These are phyloP conservation scores for Hydrophis major DNA, from an alignment of 2,797 vertebrate species.

Conservation along the genomic window DNA sequence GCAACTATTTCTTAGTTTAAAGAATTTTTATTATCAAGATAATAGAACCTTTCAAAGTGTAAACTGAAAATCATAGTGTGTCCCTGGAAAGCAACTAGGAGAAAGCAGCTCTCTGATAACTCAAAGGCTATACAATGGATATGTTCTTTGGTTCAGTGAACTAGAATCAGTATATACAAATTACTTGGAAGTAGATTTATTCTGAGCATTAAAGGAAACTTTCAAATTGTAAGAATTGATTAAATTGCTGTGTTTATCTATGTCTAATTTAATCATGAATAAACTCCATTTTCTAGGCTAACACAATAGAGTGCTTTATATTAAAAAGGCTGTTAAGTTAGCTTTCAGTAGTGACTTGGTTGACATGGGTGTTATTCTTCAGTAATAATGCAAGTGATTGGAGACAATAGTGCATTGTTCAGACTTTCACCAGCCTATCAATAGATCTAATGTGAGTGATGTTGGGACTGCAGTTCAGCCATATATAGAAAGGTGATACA, in stretches of 20 bases:
- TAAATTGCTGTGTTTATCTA: background rate
- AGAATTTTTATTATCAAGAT: background rate
- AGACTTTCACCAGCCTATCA: background rate
- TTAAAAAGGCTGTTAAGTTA: slow-evolving; percentile 3
- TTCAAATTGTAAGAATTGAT: background rate
- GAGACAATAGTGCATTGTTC: background rate
- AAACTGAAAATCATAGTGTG: background rate
- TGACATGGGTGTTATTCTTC: background rate
- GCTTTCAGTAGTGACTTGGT: background rate
- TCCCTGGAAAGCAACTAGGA: background rate
- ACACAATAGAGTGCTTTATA: background rate
- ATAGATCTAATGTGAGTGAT: too few relatives aligned
- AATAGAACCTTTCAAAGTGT: background rate
- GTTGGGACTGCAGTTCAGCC: background rate
- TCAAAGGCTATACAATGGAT: background rate
- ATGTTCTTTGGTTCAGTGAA: background rate
- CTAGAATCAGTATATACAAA: background rate
- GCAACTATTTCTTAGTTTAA: background rate
- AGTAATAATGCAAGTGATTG: background rate
- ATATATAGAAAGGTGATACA: background rate
- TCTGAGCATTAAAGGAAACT: background rate
- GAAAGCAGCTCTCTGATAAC: background rate
- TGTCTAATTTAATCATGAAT: background rate
- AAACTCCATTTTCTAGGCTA: background rate
- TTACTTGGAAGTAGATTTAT: background rate